Percentiles rank a stretch among this genome's conserved stretches.
phyloP scores from a whole-genome alignment of 2,888 invertebrate species.

The Protonemura montana region DNA sequence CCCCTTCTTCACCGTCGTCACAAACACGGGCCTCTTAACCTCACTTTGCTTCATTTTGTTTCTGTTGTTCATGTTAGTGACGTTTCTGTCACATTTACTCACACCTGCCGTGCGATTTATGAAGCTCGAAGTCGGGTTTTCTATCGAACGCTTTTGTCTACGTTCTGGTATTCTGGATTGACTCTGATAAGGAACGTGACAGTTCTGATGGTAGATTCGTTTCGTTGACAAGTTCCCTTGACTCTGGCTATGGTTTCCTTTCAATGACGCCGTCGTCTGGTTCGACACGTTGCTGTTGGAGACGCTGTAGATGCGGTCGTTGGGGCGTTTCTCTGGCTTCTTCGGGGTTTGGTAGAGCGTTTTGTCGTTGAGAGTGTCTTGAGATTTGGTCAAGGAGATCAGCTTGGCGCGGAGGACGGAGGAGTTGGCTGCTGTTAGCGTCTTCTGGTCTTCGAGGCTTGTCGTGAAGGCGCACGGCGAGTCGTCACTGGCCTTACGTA shows the following conservation, averaged over 20 bases:
- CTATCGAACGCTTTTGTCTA: slow-evolving; percentile 2
- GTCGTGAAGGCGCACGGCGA: neutral
- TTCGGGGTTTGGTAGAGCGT: neutral
- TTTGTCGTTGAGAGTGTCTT: neutral
- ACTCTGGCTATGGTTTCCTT: slow-evolving; percentile 9
- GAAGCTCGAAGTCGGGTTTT: neutral
- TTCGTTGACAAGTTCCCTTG: slow-evolving; percentile 52
- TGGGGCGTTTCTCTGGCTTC: neutral
- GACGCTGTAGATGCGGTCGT: slow-evolving; percentile 52
- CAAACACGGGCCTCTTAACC: slow-evolving; percentile 64
- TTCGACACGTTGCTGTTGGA: slow-evolving; percentile 55
- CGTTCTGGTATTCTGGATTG: slow-evolving; percentile 22
- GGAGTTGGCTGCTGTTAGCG: slow-evolving; percentile 8
- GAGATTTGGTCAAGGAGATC: neutral
- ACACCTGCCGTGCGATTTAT: slow-evolving; percentile 20
- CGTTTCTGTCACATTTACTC: slow-evolving; percentile 35
- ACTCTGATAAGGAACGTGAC: slow-evolving; percentile 55
- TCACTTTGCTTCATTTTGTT: slow-evolving; percentile 40
- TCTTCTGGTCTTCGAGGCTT: slow-evolving; percentile 22
- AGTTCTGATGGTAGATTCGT: slow-evolving; percentile 55
- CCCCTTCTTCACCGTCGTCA: slow-evolving; percentile 82
- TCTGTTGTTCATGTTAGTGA: slow-evolving; percentile 46
- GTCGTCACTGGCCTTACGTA: neutral
- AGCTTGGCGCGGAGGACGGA: slow-evolving; percentile 24
- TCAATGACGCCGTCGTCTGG: slow-evolving; percentile 51